These are phyloP conservation scores for Catharus ustulatus DNA, from an alignment of 2,797 vertebrate genomes.

Conservation along the genomic window DNA sequence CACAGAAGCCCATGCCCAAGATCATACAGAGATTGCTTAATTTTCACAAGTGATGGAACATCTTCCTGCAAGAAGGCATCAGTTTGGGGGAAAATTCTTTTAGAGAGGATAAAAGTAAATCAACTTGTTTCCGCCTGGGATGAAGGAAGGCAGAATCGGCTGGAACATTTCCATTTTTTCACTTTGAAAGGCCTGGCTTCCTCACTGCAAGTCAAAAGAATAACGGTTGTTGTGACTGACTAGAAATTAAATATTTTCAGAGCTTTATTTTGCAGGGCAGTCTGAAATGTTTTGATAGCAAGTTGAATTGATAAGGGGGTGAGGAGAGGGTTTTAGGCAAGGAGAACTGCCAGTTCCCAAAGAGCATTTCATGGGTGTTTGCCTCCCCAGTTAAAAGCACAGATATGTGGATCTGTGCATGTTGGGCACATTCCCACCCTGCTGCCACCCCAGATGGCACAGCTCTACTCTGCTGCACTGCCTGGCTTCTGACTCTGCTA, in stretches of 20 bases:
- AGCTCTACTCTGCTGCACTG: background rate
- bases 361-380: background rate
- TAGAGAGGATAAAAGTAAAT: background rate
- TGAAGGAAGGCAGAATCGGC: background rate
- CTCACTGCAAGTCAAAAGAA: background rate
- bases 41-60: background rate
- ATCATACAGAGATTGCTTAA: background rate
- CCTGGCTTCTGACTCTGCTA: background rate
- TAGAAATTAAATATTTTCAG: background rate
- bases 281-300: background rate
- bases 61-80: background rate
- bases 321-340: background rate
- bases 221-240: background rate
- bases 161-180: conserved; percentile 2
- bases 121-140: background rate
- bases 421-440: background rate
- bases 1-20: background rate
- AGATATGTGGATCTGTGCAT: background rate
- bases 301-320: background rate
- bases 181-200: background rate
- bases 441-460: background rate
- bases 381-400: background rate
- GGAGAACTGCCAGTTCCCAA: background rate
- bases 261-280: background rate
- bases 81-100: background rate